Base-by-base conservation (phyloP, 1,140 invertebrate genomes). In the Eriosoma lanigerum region DNA sequence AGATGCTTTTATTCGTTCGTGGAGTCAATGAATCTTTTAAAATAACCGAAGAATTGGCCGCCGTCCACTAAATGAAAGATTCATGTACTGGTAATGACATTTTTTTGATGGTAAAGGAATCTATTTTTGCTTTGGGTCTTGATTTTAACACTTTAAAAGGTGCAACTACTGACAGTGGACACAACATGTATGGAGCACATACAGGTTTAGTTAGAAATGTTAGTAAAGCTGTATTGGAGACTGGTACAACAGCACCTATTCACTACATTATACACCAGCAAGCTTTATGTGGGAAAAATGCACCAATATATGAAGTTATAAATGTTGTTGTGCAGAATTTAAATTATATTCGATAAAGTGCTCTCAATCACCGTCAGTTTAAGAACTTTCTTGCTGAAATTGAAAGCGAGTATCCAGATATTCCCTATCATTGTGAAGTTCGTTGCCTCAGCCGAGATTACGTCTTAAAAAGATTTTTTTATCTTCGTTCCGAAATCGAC, bases 201-300 rank as follows among this genome's bases (percentile, higher is more conserved):
- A 66, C 3, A 66, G 38, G 64, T 66, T 66, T 66, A 12, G 38
- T 66, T 66, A 32, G 32, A 66, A 38, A 66, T n/a, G 21, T 66
- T n/a, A 44, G 29, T 66, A 44, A 46, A 66, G 38, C 12, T 66
- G 64, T 66, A 46, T 44, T 66, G n/a, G 38, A 66, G 9, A 66
- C 9, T 66, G n/a, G 29, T 12, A 1, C n/a, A 66, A 2, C 64
- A 66, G 38, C 10, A 46, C 15, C 60, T 64, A 19, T 83, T 75
- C 85, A 85, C 81, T 84, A 83, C 81, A 84, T 85, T 54, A 85
- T 85, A 81, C 84, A 85, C 82, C 84, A 85, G 81, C 82, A 85
- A 81, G 73, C 80, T 54, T 81, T 86, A 24, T 85, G 83, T 82
- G 52, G 68, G 21, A 82, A 83, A 82, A 81, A 82, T 73, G 81